phyloP scores from a whole-genome alignment of 2,113 vertebrate species.

The Ovis canadensis region DNA sequence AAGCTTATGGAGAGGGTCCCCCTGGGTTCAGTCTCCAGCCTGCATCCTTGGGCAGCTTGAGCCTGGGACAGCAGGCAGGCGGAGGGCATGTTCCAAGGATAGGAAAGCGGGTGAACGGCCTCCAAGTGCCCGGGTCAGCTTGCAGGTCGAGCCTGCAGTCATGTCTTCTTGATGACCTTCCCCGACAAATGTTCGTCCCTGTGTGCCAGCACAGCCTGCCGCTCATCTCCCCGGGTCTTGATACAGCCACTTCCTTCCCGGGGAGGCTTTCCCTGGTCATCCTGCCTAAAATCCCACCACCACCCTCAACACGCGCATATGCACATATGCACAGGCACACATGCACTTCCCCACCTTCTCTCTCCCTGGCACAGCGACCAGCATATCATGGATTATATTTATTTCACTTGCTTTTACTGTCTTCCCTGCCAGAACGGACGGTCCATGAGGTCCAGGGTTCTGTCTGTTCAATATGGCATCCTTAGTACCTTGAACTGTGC shows the following conservation, averaged over 20 bases:
- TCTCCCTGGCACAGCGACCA: neutral
- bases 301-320: accelerated
- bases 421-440: neutral
- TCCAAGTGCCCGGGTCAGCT: neutral
- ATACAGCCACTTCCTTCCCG: neutral
- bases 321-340: accelerated
- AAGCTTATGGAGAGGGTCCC: neutral
- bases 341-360: neutral
- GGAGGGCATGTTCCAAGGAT: neutral
- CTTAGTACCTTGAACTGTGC: neutral
- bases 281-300: neutral
- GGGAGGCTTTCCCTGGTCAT: neutral
- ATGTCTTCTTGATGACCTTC: neutral
- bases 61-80: neutral
- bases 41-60: neutral
- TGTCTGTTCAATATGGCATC: neutral
- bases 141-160: neutral
- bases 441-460: neutral
- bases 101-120: neutral
- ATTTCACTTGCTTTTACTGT: neutral
- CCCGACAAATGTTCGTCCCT: neutral
- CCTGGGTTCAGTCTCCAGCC: neutral
- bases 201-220: accelerated
- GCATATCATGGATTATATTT: accelerated
- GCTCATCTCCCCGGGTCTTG: neutral